A percentile compares a stretch with the other conserved stretches of the same genome.
Conservation (phyloP, 1,140 invertebrate genomes). For the Adoxophyes honmai region DNA sequence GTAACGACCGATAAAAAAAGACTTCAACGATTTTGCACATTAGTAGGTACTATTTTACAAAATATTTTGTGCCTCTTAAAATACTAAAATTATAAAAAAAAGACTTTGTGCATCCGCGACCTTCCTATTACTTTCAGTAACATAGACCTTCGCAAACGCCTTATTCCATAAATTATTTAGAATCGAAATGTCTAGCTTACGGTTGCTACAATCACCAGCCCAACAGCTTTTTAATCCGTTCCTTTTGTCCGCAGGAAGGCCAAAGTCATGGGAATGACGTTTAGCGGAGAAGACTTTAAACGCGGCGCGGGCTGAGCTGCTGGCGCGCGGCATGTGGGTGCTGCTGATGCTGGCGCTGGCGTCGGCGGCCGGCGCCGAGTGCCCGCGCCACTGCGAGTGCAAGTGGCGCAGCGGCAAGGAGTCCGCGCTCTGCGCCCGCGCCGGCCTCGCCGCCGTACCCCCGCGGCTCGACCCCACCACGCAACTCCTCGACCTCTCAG, state of each 20-base stretch:
- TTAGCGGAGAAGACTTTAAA: slow-evolving; percentile 46
- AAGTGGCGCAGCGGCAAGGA: slow-evolving; percentile 92
- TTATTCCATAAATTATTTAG: too few species aligned
- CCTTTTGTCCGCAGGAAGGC: slow-evolving; percentile 39
- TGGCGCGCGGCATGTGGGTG: slow-evolving; percentile 64
- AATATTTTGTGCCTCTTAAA: too few species aligned
- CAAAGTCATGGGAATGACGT: slow-evolving; percentile 54
- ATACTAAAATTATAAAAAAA: too few species aligned
- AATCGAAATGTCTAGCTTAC: too few species aligned
- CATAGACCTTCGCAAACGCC: too few species aligned
- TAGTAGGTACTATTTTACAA: too few species aligned
- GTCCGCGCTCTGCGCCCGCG: slow-evolving; percentile 85
- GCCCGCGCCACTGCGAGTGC: slow-evolving; percentile 87
- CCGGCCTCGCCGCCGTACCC: slow-evolving; percentile 84
- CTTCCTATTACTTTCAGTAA: too few species aligned
- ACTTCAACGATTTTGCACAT: too few species aligned
- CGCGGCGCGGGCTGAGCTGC: slow-evolving; percentile 57
- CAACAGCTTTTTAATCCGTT: too few species aligned
- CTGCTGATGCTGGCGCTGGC: slow-evolving; percentile 59
- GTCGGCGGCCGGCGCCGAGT: slow-evolving; percentile 76
- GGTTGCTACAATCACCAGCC: too few species aligned
- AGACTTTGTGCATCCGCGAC: too few species aligned
- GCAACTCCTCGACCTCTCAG: slow-evolving; percentile 86
- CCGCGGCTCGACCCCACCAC: slow-evolving; percentile 84
- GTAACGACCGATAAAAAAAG: too few species aligned